Percentiles rank a stretch among this genome's conserved stretches.
Evolutionary conservation across 2,113 vertebrate species (phyloP).

Genomic region (Campylorhamphus procurvoides): DNA sequence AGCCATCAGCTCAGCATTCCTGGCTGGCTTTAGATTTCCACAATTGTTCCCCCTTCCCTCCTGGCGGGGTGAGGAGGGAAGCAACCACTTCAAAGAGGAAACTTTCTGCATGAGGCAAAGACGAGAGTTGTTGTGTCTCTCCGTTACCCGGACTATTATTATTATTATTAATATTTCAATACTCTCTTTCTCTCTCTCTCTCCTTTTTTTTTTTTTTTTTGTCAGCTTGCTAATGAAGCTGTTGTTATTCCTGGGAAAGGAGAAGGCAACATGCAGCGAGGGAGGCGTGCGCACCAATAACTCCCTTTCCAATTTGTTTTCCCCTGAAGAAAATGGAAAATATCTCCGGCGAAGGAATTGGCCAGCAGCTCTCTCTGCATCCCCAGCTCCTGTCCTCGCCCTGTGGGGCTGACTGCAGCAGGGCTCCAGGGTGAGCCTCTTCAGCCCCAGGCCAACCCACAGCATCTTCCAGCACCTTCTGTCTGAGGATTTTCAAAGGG

Average conservation of each 20-base stretch:
- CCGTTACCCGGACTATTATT: background rate
- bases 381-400: background rate
- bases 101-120: constrained; percentile 52
- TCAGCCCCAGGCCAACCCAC: background rate
- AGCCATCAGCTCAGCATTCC: constrained; percentile 65
- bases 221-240: constrained; percentile 46
- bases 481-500: constrained; percentile 23
- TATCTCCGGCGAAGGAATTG: background rate
- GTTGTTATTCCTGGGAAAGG: constrained; percentile 11
- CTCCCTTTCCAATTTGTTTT: constrained; percentile 48
- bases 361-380: background rate
- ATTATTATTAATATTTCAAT: background rate
- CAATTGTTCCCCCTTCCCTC: constrained; percentile 52
- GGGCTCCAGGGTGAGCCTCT: background rate
- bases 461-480: constrained; percentile 51
- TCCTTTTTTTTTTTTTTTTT: background rate
- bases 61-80: constrained; percentile 37
- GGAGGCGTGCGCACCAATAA: background rate
- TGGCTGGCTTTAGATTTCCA: constrained; percentile 61
- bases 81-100: constrained; percentile 60
- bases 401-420: background rate
- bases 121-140: background rate
- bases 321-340: constrained; percentile 22
- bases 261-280: background rate
- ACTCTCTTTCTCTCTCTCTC: background rate